Evolutionary conservation across 2,888 invertebrate species (phyloP).

Genomic region (Carterocephalus palaemon): DNA sequence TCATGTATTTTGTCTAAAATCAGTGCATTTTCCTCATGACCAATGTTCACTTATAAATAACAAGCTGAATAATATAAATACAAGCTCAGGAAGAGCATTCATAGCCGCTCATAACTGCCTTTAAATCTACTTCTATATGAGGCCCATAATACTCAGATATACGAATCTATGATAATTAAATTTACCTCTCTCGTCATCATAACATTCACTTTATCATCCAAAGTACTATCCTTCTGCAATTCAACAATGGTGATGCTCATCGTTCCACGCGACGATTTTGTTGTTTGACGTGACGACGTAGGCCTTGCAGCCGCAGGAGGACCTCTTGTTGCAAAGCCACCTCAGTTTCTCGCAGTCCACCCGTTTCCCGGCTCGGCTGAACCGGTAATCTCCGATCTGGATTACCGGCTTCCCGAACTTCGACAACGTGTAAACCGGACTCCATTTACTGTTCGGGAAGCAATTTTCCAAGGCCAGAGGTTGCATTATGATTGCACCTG

Average conservation of each 20-base stretch:
- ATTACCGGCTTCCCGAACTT: conserved; percentile 27
- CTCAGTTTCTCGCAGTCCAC: conserved; percentile 2
- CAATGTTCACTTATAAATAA: too few species aligned
- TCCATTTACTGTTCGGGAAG: not conserved
- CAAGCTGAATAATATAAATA: too few species aligned
- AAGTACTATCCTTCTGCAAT: too few species aligned
- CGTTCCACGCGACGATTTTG: conserved; percentile 35
- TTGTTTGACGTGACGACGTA: conserved; percentile 40
- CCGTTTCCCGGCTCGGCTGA: conserved; percentile 24
- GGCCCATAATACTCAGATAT: too few species aligned
- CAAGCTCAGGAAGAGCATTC: too few species aligned
- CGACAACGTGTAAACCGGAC: conserved; percentile 30
- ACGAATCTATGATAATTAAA: too few species aligned
- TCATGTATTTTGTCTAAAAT: too few species aligned
- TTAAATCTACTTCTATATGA: too few species aligned
- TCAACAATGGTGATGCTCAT: conserved; percentile 37
- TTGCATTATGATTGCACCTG: not conserved
- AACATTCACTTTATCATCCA: too few species aligned
- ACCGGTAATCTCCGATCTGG: conserved; percentile 27
- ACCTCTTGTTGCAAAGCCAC: conserved; percentile 37
- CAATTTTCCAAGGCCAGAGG: not conserved
- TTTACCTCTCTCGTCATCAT: too few species aligned
- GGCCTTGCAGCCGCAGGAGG: conserved; percentile 39
- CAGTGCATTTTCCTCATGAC: too few species aligned
- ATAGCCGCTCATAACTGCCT: too few species aligned